Evolutionary conservation across 1,140 invertebrate genomes (phyloP), one percentile per base, ranked within the genome.

Genomic region (Meloidogyne floridensis): DNA sequence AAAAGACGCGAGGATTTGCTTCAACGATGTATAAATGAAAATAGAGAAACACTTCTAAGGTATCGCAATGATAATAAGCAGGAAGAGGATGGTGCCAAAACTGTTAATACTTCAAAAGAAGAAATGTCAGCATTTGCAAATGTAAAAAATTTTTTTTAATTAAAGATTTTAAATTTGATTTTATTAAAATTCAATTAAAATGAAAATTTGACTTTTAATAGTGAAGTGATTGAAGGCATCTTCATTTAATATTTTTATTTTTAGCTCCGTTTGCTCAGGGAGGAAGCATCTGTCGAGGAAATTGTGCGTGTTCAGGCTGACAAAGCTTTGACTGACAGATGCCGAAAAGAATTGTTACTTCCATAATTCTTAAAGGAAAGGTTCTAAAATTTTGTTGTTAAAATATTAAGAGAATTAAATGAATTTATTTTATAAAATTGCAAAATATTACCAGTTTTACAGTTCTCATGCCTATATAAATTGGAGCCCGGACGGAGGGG

Each of bases 271-370:
- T 69, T 79, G 13, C 69, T 79, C 59, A 79, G 42, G 65, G 42
- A 72, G 18, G 77, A 79, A 71, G 18, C 72, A 18, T 47, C 85
- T 4, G 84, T 86, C 2, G 84, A 86, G 42, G 79, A 80, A 69
- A 86, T 86, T 56, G 77, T 86, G 10, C 47, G 51, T 8, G 18
- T 20, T 42, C 85, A 86, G 54, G 75, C 84, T 6, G 84, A 86
- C 32, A 84, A 83, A 72, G 82, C 73, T 3, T 70, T 86, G 2
- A 65, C 65, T 15, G 84, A 87, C 42, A 69, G 84, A 18, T 86
- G 84, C 82, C 47, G 82, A 56, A 87, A 87, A 69, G 84, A 82
- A 82, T 32, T 80, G 51, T 54, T 80, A 4, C 47, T 73, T 18
- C 71, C 53, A 77, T 47, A n/a, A 65, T n/a, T 6, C 7, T n/a